A percentile compares a stretch with the other conserved stretches of the same genome.
These are phyloP conservation scores for Autographa pulchrina DNA, from an alignment of 2,888 invertebrate genomes.

Conservation along the genomic window DNA sequence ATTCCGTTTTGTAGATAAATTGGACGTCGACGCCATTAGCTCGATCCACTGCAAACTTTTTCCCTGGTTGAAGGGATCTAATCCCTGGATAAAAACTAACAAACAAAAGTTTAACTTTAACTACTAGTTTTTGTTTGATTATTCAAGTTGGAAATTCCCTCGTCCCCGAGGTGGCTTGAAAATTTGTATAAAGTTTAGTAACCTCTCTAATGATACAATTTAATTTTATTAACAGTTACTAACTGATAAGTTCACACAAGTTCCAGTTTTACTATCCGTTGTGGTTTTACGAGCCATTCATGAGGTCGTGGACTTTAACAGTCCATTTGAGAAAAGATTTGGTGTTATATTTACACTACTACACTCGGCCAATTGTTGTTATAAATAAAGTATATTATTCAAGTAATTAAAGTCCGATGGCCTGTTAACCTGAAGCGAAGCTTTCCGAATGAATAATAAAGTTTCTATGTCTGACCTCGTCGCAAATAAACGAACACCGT, in stretches of 20 bases:
- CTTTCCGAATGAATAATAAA: slow-evolving; percentile 39
- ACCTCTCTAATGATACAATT: slow-evolving; percentile 1
- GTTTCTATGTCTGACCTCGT: slow-evolving; percentile 17
- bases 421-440: slow-evolving; percentile 11
- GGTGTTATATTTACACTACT: neutral
- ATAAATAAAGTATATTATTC: neutral
- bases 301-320: neutral
- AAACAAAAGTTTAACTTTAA: slow-evolving; percentile 28
- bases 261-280: neutral
- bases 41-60: slow-evolving; percentile 42
- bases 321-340: neutral
- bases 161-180: neutral
- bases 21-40: slow-evolving; percentile 50
- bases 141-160: neutral
- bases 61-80: slow-evolving; percentile 35
- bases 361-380: neutral
- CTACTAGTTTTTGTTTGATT: slow-evolving; percentile 3
- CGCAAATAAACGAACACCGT: neutral
- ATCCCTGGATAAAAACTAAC: slow-evolving; percentile 56
- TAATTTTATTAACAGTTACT: slow-evolving; percentile 2
- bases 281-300: neutral
- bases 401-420: neutral
- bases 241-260: slow-evolving; percentile 1
- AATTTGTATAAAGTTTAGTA: neutral
- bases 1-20: slow-evolving; percentile 46